Percentiles rank a stretch among this genome's conserved stretches.
phyloP scores from a whole-genome alignment of 1,140 invertebrate genomes.

The Penaeus japonicus region DNA sequence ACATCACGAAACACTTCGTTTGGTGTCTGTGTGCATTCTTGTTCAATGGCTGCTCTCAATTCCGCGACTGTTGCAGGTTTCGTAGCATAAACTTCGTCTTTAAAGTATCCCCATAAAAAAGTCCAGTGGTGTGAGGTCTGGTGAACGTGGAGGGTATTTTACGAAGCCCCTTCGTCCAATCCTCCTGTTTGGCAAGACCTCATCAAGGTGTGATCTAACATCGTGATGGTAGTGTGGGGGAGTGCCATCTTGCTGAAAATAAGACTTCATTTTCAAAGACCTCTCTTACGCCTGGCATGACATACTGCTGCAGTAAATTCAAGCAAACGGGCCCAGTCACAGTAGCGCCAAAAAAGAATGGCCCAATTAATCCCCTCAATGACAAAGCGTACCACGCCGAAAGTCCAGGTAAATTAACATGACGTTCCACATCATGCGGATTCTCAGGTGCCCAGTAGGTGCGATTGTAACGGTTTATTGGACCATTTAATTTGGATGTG shows the following conservation, averaged over 20 bases:
- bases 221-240: background rate
- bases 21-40: no score
- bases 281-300: background rate
- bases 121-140: background rate
- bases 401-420: background rate
- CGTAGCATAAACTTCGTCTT: background rate
- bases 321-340: background rate
- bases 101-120: background rate
- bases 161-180: background rate
- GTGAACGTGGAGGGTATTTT: no score
- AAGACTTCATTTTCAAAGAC: background rate
- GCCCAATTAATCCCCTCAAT: background rate
- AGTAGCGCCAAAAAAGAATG: background rate
- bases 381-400: background rate
- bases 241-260: background rate
- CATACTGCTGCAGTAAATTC: no score
- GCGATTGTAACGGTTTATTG: background rate
- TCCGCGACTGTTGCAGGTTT: no score
- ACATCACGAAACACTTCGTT: no score
- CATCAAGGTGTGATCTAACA: background rate
- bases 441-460: background rate
- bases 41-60: no score
- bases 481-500: background rate
- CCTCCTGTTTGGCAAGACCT: background rate
- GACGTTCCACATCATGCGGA: background rate